A percentile compares a stretch with the other conserved stretches of the same genome.
phyloP scores from a whole-genome alignment of 1,140 invertebrate species.

The Cardiocondyla obscurior region DNA sequence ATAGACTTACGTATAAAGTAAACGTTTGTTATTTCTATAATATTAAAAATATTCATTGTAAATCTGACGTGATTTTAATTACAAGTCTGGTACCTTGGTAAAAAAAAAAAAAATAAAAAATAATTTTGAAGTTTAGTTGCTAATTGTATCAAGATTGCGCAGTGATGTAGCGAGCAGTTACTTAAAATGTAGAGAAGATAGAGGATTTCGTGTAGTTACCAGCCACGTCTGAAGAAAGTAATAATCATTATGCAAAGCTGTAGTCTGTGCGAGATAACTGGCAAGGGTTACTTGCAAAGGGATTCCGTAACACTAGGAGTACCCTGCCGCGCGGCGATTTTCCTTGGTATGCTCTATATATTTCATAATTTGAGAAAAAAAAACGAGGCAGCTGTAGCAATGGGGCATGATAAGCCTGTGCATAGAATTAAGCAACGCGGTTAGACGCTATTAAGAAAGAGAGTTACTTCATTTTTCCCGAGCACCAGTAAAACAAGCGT shows the following conservation, averaged over 20 bases:
- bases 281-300: slow-evolving; percentile 55
- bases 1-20: neutral
- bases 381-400: slow-evolving; percentile 23
- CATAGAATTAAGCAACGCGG: slow-evolving; percentile 64
- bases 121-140: slow-evolving; percentile 31
- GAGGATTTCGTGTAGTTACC: slow-evolving; percentile 21
- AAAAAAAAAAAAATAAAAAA: neutral
- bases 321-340: slow-evolving; percentile 20
- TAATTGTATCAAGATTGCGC: slow-evolving; percentile 43
- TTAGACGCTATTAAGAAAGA: slow-evolving; percentile 44
- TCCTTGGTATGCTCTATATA: slow-evolving; percentile 57
- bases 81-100: no score
- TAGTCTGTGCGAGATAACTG: slow-evolving; percentile 71
- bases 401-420: slow-evolving; percentile 52
- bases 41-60: neutral
- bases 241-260: slow-evolving; percentile 77
- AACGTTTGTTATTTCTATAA: neutral
- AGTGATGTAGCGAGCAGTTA: neutral
- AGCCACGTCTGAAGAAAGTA: slow-evolving; percentile 64
- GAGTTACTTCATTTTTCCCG: slow-evolving; percentile 65
- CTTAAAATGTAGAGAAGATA: slow-evolving; percentile 44
- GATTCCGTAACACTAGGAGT: slow-evolving; percentile 43
- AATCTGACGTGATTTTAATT: neutral
- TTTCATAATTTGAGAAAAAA: slow-evolving; percentile 65
- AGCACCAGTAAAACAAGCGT: slow-evolving; percentile 58